Evolutionary conservation across 2,888 invertebrate genomes (phyloP), one percentile per base, ranked within the genome.

Genomic region (Metallyticus violacea): DNA sequence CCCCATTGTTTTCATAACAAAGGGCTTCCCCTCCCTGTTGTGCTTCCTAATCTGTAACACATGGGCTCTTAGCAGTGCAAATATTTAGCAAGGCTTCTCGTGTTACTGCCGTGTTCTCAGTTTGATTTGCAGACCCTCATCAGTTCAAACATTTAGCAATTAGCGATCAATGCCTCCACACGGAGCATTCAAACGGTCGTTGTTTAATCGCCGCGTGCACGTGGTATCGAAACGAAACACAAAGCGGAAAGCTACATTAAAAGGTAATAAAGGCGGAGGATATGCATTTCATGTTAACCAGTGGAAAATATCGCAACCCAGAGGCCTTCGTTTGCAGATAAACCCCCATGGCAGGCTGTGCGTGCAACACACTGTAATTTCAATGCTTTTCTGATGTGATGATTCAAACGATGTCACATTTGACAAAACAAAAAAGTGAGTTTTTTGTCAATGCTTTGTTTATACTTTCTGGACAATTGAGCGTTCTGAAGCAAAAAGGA

Each of bases 21-120:
- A 62, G 15, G 40, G 40, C 40, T 62, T n/a, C 15, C 6, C 2
- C 40, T 62, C 40, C 40, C 40, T 62, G 40, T 62, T 62, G 40
- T 62, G 40, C 22, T 26, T 76, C 26, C 76, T 82, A 82, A 82
- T 83, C 83, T 76, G 77, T 28, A 83, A 77, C 83, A 83, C 83
- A 83, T 83, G 83, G 76, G 77, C 83, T 83, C 83, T 83, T 77
- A 28, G 25, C 83, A 83, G 77, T 77, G 83, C 83, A 83, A 83
- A 83, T 77, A 83, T 83, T 83, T 83, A 83, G 83, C 83, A 28
- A 76, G 40, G 83, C 77, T 26, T 22, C 77, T 83, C 83, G 27
- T 2, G 77, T 83, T 83, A 83, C 83, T 1, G 7, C 83, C 7
- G 7, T 7, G 25, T 26, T n/a, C 81, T 29, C 81, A 6, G 25